phyloP scores from a whole-genome alignment of 2,888 invertebrate species.

The Aromia moschata region DNA sequence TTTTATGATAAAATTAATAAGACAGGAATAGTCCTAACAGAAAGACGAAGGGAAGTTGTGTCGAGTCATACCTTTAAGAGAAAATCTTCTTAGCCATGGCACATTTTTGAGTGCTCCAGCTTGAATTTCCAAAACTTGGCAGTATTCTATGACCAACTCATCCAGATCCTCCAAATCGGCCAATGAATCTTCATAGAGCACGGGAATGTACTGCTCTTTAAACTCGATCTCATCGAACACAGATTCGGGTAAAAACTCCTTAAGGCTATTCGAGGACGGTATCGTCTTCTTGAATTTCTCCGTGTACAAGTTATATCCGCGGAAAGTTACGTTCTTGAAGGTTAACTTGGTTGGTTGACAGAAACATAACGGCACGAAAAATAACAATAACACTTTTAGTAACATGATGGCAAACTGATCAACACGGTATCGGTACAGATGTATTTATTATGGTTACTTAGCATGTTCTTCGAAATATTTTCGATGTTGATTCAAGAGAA shows the following conservation, averaged over 20 bases:
- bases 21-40: no score
- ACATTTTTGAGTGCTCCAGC: slow-evolving; percentile 46
- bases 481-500: background rate
- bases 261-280: slow-evolving; percentile 40
- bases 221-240: slow-evolving; percentile 48
- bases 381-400: slow-evolving; percentile 12
- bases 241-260: slow-evolving; percentile 44
- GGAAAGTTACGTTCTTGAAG: slow-evolving; percentile 49
- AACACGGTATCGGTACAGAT: background rate
- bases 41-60: no score
- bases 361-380: slow-evolving; percentile 29
- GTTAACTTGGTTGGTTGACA: slow-evolving; percentile 35
- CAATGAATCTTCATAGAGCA: slow-evolving; percentile 45
- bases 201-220: slow-evolving; percentile 44
- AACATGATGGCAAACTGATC: slow-evolving; percentile 14
- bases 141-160: slow-evolving; percentile 45
- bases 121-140: slow-evolving; percentile 41
- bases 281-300: slow-evolving; percentile 48
- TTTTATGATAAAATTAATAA: no score
- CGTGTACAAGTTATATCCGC: slow-evolving; percentile 44
- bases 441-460: slow-evolving; percentile 1
- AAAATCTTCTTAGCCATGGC: slow-evolving; percentile 38
- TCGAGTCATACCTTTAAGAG: slow-evolving; percentile 40
- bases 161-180: slow-evolving; percentile 46
- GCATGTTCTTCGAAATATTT: background rate